Conservation (phyloP, 2,113 vertebrate species). For the Syrrhaptes paradoxus region DNA sequence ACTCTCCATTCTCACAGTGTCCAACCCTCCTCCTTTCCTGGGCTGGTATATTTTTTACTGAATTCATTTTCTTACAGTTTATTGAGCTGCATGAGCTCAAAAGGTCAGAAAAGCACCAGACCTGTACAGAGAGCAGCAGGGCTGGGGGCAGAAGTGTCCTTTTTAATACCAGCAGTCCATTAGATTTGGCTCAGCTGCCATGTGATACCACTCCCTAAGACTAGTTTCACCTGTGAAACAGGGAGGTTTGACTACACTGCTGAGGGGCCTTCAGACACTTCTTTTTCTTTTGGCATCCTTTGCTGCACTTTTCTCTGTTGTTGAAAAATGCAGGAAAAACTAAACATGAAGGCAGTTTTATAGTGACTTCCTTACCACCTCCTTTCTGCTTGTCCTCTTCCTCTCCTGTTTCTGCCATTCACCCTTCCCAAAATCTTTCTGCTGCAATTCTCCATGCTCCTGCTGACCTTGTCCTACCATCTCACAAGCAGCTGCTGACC, state of each 20-base stretch:
- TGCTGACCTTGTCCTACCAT: background rate
- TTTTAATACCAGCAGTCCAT: background rate
- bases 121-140: background rate
- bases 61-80: conserved; percentile 1
- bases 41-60: background rate
- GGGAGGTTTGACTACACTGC: background rate
- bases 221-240: background rate
- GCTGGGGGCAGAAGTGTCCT: background rate
- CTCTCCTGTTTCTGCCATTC: background rate
- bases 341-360: background rate
- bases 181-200: conserved; percentile 3
- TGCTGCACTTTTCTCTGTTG: background rate
- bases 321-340: background rate
- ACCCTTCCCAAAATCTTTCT: background rate
- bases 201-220: background rate
- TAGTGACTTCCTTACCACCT: background rate
- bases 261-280: background rate
- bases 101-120: background rate
- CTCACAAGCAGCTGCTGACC: background rate
- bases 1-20: background rate
- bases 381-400: background rate
- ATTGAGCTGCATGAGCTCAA: background rate
- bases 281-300: background rate
- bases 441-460: background rate
- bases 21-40: background rate